phyloP scores from a whole-genome alignment of 2,113 vertebrate genomes.

The Ictalurus punctatus region DNA sequence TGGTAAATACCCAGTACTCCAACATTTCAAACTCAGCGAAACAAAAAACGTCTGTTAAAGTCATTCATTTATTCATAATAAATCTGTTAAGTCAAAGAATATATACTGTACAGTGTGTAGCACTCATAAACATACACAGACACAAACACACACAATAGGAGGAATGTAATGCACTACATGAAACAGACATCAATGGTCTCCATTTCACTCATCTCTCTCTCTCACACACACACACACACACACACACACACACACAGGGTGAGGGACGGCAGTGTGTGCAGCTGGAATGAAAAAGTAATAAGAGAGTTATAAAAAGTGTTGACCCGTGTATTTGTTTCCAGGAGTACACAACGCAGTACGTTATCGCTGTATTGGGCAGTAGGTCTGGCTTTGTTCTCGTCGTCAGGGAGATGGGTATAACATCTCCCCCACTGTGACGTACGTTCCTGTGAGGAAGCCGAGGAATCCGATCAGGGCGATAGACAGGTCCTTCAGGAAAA shows the following conservation, averaged over 20 bases:
- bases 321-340: background rate
- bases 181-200: background rate
- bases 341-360: background rate
- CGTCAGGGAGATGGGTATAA: conserved; percentile 68
- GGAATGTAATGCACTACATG: background rate
- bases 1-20: background rate
- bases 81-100: conserved; percentile 15
- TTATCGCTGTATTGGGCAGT: background rate
- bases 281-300: conserved; percentile 21
- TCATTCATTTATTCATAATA: conserved; percentile 46
- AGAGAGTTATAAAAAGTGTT: background rate
- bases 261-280: conserved; percentile 7
- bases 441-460: conserved; percentile 83
- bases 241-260: background rate
- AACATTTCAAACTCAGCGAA: background rate
- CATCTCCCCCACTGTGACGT: conserved; percentile 83
- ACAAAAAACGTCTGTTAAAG: background rate
- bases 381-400: conserved; percentile 32
- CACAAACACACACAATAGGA: background rate
- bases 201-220: background rate
- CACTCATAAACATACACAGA: background rate
- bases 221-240: conserved; percentile 29
- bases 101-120: conserved; percentile 9
- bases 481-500: conserved; percentile 77
- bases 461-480: conserved; percentile 79